These are phyloP conservation scores for Gallinago jamesoni DNA, from an alignment of 2,113 vertebrate species.

Conservation along the genomic window DNA sequence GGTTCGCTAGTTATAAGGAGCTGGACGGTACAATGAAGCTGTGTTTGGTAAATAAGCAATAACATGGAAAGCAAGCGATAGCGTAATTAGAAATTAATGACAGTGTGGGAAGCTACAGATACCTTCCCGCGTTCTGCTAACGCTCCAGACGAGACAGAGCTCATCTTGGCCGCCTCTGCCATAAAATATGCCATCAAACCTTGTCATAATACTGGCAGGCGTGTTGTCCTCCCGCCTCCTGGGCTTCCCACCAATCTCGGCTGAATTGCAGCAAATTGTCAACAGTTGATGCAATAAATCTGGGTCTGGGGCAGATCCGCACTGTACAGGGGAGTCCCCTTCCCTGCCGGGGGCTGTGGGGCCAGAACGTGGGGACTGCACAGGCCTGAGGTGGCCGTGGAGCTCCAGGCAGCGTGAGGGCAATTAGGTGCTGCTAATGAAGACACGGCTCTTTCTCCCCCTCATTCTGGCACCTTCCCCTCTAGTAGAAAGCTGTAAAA, in stretches of 20 bases:
- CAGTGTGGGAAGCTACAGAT: neutral
- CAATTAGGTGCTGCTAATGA: neutral
- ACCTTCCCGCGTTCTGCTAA: neutral
- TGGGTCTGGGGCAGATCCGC: neutral
- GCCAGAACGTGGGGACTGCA: rapidly evolving
- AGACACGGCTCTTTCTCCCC: neutral
- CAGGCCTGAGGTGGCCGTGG: rapidly evolving
- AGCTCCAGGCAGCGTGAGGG: neutral
- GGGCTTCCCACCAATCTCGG: neutral
- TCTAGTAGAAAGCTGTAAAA: neutral
- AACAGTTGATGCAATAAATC: neutral
- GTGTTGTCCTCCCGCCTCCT: neutral
- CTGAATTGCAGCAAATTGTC: neutral
- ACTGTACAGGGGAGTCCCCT: neutral
- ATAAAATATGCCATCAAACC: slow-evolving; percentile 1
- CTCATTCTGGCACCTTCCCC: neutral
- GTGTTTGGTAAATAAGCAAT: slow-evolving; percentile 64
- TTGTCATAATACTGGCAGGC: slow-evolving; percentile 40
- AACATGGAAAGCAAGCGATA: slow-evolving; percentile 16
- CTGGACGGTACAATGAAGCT: slow-evolving; percentile 10
- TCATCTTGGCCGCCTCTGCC: slow-evolving; percentile 30
- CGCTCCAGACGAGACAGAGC: neutral
- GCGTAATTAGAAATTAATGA: slow-evolving; percentile 65
- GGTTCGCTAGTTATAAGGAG: slow-evolving; percentile 53
- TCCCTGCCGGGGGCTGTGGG: rapidly evolving